Percentiles rank a stretch among this genome's conserved stretches.
These are phyloP conservation scores for Euschistus heros DNA, from an alignment of 1,140 invertebrate species.

Conservation along the genomic window DNA sequence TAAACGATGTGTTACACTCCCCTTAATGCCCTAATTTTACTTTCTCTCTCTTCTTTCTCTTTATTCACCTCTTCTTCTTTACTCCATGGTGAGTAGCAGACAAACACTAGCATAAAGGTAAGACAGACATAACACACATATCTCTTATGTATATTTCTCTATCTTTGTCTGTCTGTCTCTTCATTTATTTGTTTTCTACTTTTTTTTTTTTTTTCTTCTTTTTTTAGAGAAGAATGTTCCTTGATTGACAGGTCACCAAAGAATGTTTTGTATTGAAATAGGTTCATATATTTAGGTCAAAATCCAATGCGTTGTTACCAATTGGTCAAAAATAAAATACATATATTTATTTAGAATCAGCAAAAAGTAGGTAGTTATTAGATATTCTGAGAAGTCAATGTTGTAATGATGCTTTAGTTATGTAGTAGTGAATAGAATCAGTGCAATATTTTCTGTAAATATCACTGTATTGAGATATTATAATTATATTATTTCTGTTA, in stretches of 20 bases:
- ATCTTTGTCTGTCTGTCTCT: constrained; percentile 18
- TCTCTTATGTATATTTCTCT: constrained; percentile 13
- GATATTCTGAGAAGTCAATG: no score
- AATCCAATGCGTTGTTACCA: background rate
- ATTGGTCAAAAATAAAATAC: background rate
- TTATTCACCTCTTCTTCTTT: constrained; percentile 18
- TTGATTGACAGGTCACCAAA: background rate
- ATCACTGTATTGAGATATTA: no score
- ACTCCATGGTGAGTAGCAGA: constrained; percentile 19
- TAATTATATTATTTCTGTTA: no score
- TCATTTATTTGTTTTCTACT: background rate
- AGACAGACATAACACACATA: constrained; percentile 18
- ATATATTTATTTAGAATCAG: background rate
- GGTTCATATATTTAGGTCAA: background rate
- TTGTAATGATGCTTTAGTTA: no score
- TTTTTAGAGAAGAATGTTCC: constrained; percentile 7
- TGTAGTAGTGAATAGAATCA: no score
- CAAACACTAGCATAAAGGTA: constrained; percentile 22
- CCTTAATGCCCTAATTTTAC: constrained; percentile 8
- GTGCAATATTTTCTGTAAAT: no score
- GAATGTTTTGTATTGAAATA: constrained; percentile 1
- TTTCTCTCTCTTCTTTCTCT: constrained; percentile 22
- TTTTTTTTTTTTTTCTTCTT: background rate
- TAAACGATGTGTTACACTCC: background rate
- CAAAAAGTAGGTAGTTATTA: no score